Percentiles rank a stretch among this genome's conserved stretches.
Conservation (phyloP, 2,888 invertebrate species). For the Ellobium chinense region DNA sequence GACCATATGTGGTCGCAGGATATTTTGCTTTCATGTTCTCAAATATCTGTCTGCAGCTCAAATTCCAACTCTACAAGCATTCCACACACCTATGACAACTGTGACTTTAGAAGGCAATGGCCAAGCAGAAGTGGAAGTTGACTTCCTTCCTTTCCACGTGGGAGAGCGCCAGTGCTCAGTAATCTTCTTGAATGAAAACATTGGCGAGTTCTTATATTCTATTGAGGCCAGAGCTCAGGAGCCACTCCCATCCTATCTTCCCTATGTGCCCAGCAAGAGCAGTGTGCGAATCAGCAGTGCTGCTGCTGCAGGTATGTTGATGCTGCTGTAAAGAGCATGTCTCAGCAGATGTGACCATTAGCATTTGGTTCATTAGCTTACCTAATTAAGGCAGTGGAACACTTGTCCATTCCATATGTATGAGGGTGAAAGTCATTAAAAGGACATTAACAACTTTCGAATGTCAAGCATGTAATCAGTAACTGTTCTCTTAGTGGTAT, state of each 20-base stretch:
- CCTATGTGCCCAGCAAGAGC: slow-evolving; percentile 66
- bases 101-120: slow-evolving; percentile 66
- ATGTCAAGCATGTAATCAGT: too few relatives aligned
- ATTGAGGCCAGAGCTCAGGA: slow-evolving; percentile 73
- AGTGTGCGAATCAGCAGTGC: slow-evolving; percentile 76
- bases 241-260: slow-evolving; percentile 72
- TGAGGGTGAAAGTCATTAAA: too few relatives aligned
- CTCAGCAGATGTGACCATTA: too few relatives aligned
- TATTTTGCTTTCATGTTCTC: neutral
- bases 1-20: neutral
- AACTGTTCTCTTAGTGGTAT: too few relatives aligned
- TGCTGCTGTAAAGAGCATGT: too few relatives aligned
- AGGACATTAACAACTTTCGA: too few relatives aligned
- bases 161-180: slow-evolving; percentile 76
- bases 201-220: slow-evolving; percentile 78
- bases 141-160: slow-evolving; percentile 76
- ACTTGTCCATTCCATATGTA: too few relatives aligned
- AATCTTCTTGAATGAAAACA: slow-evolving; percentile 73
- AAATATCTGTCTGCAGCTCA: too few relatives aligned
- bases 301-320: slow-evolving; percentile 73
- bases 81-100: slow-evolving; percentile 64
- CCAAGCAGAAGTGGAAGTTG: slow-evolving; percentile 67
- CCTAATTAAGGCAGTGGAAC: too few relatives aligned
- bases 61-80: slow-evolving; percentile 68
- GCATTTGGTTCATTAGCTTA: too few relatives aligned